phyloP scores from a whole-genome alignment of 2,888 invertebrate genomes.

The Clitarchus hookeri region DNA sequence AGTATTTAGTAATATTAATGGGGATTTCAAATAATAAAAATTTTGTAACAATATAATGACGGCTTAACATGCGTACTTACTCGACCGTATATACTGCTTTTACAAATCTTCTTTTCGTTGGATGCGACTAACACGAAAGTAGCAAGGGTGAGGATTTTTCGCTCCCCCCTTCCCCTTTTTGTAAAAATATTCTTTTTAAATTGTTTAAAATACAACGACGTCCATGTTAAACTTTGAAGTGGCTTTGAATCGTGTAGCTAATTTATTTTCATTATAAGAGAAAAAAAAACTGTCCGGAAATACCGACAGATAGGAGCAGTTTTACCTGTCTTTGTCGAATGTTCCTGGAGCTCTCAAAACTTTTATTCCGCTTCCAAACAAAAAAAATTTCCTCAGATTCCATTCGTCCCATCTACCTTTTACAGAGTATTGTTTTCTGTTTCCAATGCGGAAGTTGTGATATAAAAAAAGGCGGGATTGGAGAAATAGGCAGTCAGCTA shows the following conservation, averaged over 20 bases:
- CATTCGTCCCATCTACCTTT: background rate
- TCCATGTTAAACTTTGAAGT: background rate
- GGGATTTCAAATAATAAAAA: no score
- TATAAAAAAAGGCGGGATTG: background rate
- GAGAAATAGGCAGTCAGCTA: background rate
- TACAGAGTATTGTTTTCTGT: background rate
- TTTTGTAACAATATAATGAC: no score
- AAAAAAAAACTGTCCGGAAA: background rate
- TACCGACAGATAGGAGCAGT: background rate
- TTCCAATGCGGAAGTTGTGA: background rate
- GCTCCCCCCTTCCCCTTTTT: no score
- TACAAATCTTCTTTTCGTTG: no score
- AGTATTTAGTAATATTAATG: no score
- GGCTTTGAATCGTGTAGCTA: background rate
- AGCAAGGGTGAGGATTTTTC: no score
- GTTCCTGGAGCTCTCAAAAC: background rate
- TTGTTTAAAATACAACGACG: background rate
- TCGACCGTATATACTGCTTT: no score
- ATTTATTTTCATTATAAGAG: background rate
- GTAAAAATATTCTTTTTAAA: background rate
- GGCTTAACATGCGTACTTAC: no score
- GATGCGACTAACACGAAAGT: no score
- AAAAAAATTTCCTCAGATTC: background rate
- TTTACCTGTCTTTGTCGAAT: background rate
- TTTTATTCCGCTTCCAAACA: background rate